Percentiles rank a stretch among this genome's conserved stretches.
Conservation (phyloP, 2,113 vertebrate species). For the Callopanchax toddi region DNA sequence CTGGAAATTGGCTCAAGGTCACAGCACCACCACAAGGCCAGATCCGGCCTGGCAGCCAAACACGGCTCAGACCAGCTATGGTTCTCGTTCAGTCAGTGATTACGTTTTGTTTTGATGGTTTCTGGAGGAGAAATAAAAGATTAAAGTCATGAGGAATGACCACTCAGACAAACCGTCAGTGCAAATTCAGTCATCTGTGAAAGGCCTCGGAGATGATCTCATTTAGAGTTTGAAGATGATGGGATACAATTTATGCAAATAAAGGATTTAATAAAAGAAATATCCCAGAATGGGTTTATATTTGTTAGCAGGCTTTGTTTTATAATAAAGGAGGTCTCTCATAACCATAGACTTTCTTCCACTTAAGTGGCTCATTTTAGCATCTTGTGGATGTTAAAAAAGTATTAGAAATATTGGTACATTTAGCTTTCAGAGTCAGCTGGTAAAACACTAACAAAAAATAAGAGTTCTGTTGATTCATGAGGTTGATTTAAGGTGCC, state of each 20-base stretch:
- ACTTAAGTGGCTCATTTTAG: too few species aligned
- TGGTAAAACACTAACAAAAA: too few species aligned
- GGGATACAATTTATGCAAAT: neutral
- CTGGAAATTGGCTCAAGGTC: slow-evolving; percentile 6
- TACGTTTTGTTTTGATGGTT: neutral
- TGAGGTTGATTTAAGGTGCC: too few species aligned
- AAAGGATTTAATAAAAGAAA: neutral
- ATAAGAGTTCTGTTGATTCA: too few species aligned
- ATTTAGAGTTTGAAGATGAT: neutral
- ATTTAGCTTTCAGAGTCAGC: too few species aligned
- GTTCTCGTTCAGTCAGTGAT: neutral
- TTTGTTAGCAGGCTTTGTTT: too few species aligned
- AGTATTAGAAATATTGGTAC: too few species aligned
- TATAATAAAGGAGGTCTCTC: too few species aligned
- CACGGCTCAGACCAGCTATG: neutral
- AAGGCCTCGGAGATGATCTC: neutral
- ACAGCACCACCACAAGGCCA: slow-evolving; percentile 7
- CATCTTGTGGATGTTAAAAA: too few species aligned
- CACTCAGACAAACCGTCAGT: neutral
- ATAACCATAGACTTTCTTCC: too few species aligned
- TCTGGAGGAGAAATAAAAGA: neutral
- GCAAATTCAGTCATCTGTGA: neutral
- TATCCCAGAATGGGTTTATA: neutral
- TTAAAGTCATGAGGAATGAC: neutral
- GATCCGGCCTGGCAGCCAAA: slow-evolving; percentile 16